A percentile compares a stretch with the other conserved stretches of the same genome.
These are phyloP conservation scores for Tetrao urogallus DNA, from an alignment of 2,113 vertebrate genomes.

Conservation along the genomic window DNA sequence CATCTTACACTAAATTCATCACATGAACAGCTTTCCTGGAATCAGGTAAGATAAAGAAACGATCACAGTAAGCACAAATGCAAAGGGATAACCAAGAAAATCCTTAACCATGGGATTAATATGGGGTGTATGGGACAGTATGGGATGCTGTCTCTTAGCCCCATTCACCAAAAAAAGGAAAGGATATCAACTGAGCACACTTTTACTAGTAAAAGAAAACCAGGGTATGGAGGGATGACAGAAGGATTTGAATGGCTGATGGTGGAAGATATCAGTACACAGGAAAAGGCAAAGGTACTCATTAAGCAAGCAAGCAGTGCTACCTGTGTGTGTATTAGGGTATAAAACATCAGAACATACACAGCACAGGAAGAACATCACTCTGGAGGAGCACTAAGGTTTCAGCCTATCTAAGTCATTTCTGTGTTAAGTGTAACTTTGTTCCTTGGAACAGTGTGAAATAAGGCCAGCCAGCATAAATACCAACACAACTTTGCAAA, in stretches of 20 bases:
- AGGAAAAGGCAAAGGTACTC: neutral
- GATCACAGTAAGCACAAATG: neutral
- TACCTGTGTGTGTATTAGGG: neutral
- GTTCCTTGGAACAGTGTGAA: neutral
- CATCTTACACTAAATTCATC: neutral
- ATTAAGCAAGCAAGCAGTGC: neutral
- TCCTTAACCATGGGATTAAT: fast-evolving
- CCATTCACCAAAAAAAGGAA: neutral
- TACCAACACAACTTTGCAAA: neutral
- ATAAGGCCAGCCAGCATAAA: neutral
- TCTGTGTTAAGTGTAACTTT: neutral
- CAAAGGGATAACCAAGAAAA: neutral
- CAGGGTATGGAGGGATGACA: neutral
- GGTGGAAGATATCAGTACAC: neutral
- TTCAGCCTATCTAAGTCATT: neutral
- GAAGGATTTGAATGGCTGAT: neutral
- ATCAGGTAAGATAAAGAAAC: neutral
- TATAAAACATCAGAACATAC: neutral
- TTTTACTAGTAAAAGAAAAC: neutral
- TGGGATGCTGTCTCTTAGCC: neutral
- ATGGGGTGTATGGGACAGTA: too few species aligned
- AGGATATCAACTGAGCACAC: neutral
- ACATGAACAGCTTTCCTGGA: neutral
- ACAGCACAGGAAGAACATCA: neutral
- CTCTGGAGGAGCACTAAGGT: neutral